A percentile compares a stretch with the other conserved stretches of the same genome.
Conservation (phyloP, 2,888 invertebrate genomes). For the Selenia dentaria region DNA sequence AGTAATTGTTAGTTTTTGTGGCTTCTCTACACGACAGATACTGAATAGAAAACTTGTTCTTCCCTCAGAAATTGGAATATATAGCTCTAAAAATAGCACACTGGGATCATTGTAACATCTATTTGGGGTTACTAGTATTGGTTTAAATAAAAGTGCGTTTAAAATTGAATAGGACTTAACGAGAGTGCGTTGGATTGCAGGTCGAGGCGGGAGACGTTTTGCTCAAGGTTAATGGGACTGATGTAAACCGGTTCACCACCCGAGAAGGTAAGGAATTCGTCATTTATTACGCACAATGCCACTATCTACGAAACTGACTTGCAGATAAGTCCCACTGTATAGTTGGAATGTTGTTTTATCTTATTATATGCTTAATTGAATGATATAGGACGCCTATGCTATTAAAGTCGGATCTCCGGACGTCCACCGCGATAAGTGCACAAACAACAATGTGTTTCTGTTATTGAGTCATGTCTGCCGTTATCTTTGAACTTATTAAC, state of each 20-base stretch:
- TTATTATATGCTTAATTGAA: conserved; percentile 13
- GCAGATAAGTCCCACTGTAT: conserved; percentile 41
- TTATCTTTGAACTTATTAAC: conserved; percentile 63
- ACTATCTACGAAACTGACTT: conserved; percentile 51
- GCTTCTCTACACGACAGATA: conserved; percentile 2
- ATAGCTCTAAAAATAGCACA: conserved; percentile 16
- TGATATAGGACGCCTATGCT: conserved; percentile 8
- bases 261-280: conserved; percentile 92
- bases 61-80: conserved; percentile 3
- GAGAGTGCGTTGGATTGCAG: conserved; percentile 84
- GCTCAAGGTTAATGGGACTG: conserved; percentile 96
- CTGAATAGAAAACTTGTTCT: conserved; percentile 7
- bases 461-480: conserved; percentile 51
- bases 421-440: conserved; percentile 29
- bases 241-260: conserved; percentile 96
- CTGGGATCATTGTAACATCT: conserved; percentile 17
- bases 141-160: conserved; percentile 27
- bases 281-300: conserved; percentile 65
- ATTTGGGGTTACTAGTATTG: conserved; percentile 15
- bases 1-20: background rate
- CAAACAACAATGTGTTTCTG: conserved; percentile 36
- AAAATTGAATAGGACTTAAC: conserved; percentile 45
- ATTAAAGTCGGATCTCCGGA: conserved; percentile 4
- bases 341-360: conserved; percentile 37
- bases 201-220: conserved; percentile 97